Conservation (phyloP, 2,888 invertebrate genomes). For the Bimastos eiseni region DNA sequence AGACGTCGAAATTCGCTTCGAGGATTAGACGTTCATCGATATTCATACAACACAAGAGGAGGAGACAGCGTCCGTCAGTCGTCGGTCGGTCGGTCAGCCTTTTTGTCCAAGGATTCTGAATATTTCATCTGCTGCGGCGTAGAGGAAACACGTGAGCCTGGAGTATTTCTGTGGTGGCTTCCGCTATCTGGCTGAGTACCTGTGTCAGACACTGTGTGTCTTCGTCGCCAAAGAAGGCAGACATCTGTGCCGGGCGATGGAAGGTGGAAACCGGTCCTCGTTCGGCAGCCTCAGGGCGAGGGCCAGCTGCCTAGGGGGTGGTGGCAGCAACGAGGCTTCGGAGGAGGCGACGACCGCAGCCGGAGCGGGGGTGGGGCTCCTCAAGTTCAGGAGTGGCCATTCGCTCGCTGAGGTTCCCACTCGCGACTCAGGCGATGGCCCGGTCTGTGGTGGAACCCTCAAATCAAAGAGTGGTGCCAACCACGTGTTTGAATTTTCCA, state of each 20-base stretch:
- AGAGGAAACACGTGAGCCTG: conserved; percentile 18
- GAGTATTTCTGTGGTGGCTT: conserved; percentile 9
- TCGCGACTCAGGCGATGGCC: not conserved
- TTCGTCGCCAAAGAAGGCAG: not conserved
- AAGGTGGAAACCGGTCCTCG: not conserved
- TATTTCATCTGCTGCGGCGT: not conserved
- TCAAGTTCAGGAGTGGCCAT: not conserved
- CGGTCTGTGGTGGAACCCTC: not conserved
- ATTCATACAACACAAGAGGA: not conserved
- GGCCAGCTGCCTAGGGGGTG: not conserved
- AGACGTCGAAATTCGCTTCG: not conserved
- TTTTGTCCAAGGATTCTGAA: not conserved
- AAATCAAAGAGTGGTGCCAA: not conserved
- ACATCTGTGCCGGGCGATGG: not conserved
- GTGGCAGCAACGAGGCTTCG: not conserved
- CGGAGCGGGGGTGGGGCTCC: not conserved
- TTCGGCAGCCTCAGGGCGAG: not conserved
- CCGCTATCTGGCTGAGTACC: conserved; percentile 9
- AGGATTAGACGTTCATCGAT: not conserved
- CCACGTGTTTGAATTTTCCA: not conserved
- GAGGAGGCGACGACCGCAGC: not conserved
- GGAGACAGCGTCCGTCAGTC: not conserved
- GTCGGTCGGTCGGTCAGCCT: not conserved
- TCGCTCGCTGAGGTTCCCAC: not conserved
- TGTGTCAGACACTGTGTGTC: not conserved